Evolutionary conservation across 2,113 vertebrate species (phyloP), one percentile per base, ranked within the genome.

Genomic region (Gopherus evgoodei): DNA sequence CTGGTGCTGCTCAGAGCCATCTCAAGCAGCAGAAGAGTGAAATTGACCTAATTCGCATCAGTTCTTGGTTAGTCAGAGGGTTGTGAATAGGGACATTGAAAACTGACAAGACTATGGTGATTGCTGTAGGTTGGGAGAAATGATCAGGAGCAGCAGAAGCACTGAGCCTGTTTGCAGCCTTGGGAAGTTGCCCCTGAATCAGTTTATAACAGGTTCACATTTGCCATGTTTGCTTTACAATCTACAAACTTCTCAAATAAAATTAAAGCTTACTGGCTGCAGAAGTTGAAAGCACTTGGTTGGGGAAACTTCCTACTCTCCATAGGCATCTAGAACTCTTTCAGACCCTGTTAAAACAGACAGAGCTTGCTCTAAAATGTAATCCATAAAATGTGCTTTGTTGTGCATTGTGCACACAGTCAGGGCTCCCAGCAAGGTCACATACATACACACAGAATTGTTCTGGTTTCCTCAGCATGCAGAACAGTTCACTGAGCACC

Each of bases 391-490:
- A 69, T 0, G 0, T 35, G 52, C 27, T n/a, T 11, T 93, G 91
- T 54, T 80, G 62, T 38, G 78, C 52, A 84, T 56, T 44, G 79
- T 93, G 56, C 17, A 6, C 3, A 0, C 82, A 90, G 82, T 35
- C 38, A 90, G 93, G 78, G 19, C 79, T 94, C 90, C 83, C 38
- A 95, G 25, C 72, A 86, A 95, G 89, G 95, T 95, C 86, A 4
- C 62, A 13, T 19, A 44, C 21, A 13, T 42, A 44, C 75, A 47
- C 44, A 83, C 86, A 87, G 53, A 94, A 83, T 29, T 93, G 96
- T 83, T 95, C 96, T 88, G 89, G 29, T 96, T 97, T 97, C 19
- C 19, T 92, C 89, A 81, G 87, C 93, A 93, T 56, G 8, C 27
- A 90, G 65, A 96, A 80, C 11, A 22, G 75, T 75, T 91, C 59